These are phyloP conservation scores for Cepaea nemoralis DNA, from an alignment of 1,140 invertebrate species.

Conservation along the genomic window DNA sequence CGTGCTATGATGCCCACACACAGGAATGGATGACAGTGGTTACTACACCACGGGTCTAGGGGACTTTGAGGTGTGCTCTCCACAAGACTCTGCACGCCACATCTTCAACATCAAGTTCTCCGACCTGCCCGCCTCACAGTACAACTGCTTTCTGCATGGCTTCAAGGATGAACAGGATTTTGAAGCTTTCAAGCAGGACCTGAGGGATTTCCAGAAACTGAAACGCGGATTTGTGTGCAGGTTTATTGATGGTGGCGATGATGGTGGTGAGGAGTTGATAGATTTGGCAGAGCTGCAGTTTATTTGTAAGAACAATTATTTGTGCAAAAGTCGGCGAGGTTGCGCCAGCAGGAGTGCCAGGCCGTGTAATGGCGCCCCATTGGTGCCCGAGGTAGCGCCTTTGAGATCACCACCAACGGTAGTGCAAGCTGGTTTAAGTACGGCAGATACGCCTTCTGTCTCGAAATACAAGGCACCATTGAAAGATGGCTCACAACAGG, in stretches of 20 bases:
- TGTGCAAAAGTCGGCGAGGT: slow-evolving; percentile 16
- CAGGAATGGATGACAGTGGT: slow-evolving; percentile 39
- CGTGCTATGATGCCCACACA: neutral
- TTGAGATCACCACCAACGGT: neutral
- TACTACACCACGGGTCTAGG: slow-evolving; percentile 8
- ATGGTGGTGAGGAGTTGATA: neutral
- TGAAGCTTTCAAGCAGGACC: slow-evolving; percentile 66
- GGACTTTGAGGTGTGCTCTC: slow-evolving; percentile 26
- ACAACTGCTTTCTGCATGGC: slow-evolving; percentile 58
- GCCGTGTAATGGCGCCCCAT: too few relatives aligned
- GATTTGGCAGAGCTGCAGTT: slow-evolving; percentile 25
- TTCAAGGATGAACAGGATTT: slow-evolving; percentile 66
- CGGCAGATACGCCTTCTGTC: neutral
- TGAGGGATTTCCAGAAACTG: slow-evolving; percentile 57
- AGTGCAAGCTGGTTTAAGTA: neutral
- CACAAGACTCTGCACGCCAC: slow-evolving; percentile 30
- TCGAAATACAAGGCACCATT: neutral
- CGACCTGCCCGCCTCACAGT: slow-evolving; percentile 52
- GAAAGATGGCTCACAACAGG: neutral
- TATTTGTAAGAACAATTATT: slow-evolving; percentile 25
- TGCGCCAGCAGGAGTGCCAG: neutral
- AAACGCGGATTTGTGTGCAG: slow-evolving; percentile 32
- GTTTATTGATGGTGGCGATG: neutral
- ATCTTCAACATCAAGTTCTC: slow-evolving; percentile 59
- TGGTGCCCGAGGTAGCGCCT: neutral